Percentiles rank a stretch among this genome's conserved stretches.
phyloP scores from a whole-genome alignment of 2,797 vertebrate genomes.

The Amblyraja radiata region DNA sequence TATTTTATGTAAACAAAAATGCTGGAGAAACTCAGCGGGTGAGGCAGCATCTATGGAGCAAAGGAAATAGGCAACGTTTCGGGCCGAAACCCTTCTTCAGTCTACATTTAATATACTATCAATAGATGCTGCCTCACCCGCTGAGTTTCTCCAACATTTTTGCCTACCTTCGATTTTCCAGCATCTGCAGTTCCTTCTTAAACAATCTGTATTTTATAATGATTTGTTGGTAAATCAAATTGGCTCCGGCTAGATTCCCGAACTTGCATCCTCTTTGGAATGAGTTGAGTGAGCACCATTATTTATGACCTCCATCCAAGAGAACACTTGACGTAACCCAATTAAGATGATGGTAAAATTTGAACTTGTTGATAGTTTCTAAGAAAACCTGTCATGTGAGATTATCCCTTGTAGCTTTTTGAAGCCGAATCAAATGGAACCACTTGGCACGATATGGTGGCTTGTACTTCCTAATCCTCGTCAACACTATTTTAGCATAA shows the following conservation, averaged over 20 bases:
- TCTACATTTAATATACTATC: no score
- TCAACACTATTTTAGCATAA: no score
- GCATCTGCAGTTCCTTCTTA: no score
- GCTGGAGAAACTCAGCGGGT: no score
- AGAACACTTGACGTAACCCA: neutral
- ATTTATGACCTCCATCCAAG: neutral
- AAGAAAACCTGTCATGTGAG: neutral
- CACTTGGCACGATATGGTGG: neutral
- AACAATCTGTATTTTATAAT: no score
- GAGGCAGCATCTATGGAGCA: no score
- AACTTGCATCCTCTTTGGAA: neutral
- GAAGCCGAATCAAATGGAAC: neutral
- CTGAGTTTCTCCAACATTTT: no score
- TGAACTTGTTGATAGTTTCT: neutral
- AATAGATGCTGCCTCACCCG: no score
- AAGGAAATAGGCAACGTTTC: no score
- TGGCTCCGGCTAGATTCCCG: neutral
- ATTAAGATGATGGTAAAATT: neutral
- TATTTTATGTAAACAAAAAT: no score
- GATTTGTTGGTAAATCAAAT: neutral
- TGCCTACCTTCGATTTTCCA: no score
- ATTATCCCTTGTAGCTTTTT: neutral
- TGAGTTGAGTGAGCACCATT: neutral
- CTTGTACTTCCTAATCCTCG: neutral
- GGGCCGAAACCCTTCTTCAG: no score